Conservation (phyloP, 2,888 invertebrate species). For the Trissoscelio sp. region DNA sequence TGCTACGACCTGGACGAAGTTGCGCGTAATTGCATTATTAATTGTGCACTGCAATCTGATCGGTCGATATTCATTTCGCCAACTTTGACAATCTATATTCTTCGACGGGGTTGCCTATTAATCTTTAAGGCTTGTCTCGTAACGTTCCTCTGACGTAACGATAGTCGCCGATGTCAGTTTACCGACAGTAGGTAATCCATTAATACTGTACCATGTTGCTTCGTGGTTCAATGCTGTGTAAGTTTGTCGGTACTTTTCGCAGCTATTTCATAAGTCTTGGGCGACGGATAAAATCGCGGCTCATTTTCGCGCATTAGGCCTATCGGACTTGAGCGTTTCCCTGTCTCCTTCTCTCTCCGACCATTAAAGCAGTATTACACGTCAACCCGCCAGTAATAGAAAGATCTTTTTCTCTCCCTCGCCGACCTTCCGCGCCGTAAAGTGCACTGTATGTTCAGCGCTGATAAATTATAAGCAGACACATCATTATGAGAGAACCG, state of each 20-base stretch:
- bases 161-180: background rate
- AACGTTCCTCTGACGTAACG: slow-evolving; percentile 28
- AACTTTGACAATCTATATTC: background rate
- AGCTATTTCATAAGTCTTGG: slow-evolving; percentile 60
- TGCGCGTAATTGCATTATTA: slow-evolving; percentile 35
- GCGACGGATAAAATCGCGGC: slow-evolving; percentile 35
- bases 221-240: slow-evolving; percentile 25
- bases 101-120: background rate
- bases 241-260: slow-evolving; percentile 43
- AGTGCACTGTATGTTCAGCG: slow-evolving; percentile 50
- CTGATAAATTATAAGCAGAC: slow-evolving; percentile 68
- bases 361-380: slow-evolving; percentile 68
- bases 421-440: slow-evolving; percentile 38
- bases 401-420: slow-evolving; percentile 56
- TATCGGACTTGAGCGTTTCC: slow-evolving; percentile 19
- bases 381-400: slow-evolving; percentile 64
- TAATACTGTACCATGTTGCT: slow-evolving; percentile 20
- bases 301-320: slow-evolving; percentile 40
- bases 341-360: slow-evolving; percentile 19
- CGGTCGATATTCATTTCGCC: background rate
- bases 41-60: background rate
- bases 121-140: background rate
- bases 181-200: slow-evolving; percentile 33
- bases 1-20: background rate
- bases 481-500: slow-evolving; percentile 56